phyloP scores from a whole-genome alignment of 35 echinoderm and acorn worm species.

The Patiria miniata region DNA sequence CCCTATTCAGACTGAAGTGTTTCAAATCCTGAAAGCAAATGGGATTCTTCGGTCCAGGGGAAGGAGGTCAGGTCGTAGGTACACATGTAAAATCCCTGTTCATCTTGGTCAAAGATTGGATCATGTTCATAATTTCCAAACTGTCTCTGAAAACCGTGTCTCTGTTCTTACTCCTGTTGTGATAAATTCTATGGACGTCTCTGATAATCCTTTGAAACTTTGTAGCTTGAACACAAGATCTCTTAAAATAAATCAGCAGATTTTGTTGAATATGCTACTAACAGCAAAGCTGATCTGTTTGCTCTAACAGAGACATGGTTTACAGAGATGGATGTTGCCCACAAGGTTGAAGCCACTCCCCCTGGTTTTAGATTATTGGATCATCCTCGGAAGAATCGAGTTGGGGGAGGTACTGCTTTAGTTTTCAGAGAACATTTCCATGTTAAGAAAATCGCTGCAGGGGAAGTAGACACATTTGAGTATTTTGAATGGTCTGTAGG shows the following conservation, averaged over 20 bases:
- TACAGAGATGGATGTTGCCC: background rate
- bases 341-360: background rate
- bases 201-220: too few species aligned
- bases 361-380: background rate
- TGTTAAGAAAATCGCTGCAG: background rate
- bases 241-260: too few species aligned
- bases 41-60: background rate
- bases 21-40: background rate
- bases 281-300: too few species aligned
- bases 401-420: background rate
- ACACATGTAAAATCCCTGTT: too few species aligned
- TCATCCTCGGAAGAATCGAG: background rate
- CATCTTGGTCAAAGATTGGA: too few species aligned
- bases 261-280: too few species aligned
- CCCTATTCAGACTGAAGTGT: background rate
- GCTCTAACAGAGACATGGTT: too few species aligned
- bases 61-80: background rate
- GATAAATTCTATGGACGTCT: too few species aligned
- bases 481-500: background rate
- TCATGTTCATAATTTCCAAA: too few species aligned
- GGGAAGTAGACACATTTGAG: slow-evolving; percentile 1
- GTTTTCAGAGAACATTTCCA: background rate
- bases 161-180: too few species aligned
- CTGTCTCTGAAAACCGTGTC: too few species aligned
- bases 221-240: too few species aligned